Conservation (phyloP, 2,113 vertebrate species). For the Motacilla alba region DNA sequence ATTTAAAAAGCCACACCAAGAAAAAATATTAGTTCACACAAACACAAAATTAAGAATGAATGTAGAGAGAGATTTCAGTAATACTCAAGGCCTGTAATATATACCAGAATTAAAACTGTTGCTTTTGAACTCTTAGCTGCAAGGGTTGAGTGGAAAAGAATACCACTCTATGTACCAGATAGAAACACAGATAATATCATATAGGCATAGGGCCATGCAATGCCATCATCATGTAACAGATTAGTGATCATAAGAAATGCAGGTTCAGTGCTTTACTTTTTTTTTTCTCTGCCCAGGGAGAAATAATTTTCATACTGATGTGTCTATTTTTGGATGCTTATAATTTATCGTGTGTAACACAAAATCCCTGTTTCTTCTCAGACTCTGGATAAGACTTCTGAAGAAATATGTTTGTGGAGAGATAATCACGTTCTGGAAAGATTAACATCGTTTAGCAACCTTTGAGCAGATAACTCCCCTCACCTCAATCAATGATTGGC, state of each 20-base stretch:
- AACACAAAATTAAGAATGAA: neutral
- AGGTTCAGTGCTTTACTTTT: neutral
- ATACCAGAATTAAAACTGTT: neutral
- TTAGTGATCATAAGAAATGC: neutral
- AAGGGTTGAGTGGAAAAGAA: neutral
- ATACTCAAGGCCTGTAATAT: neutral
- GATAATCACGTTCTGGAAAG: neutral
- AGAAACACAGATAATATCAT: neutral
- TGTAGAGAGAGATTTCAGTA: neutral
- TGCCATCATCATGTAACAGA: neutral
- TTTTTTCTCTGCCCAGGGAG: too few species aligned
- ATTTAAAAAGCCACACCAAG: neutral
- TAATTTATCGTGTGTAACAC: neutral
- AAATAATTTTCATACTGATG: neutral
- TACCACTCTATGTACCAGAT: neutral
- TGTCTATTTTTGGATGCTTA: neutral
- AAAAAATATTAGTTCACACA: neutral
- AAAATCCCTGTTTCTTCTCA: neutral
- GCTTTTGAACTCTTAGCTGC: neutral
- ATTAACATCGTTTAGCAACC: neutral
- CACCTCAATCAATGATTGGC: neutral
- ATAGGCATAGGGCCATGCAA: neutral
- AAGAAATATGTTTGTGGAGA: neutral
- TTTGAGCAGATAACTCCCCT: neutral
- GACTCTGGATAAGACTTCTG: neutral